Evolutionary conservation across 2,888 invertebrate species (phyloP).

Genomic region (Campoplex nolae): DNA sequence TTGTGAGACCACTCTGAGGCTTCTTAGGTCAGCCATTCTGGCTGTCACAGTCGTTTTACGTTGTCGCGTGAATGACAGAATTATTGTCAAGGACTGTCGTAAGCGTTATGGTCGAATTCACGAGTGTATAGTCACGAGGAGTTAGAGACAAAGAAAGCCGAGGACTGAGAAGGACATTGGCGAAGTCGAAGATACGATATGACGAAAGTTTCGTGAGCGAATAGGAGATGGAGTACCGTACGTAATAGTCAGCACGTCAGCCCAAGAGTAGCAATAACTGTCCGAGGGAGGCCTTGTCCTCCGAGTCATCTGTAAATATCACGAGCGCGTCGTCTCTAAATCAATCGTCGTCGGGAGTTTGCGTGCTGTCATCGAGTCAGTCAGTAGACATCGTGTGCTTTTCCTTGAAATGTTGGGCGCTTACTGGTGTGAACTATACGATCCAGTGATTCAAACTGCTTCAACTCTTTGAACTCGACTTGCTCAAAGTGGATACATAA

Average conservation of each 20-base stretch:
- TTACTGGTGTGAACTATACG: conserved; percentile 27
- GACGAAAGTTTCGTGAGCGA: conserved; percentile 45
- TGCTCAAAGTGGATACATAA: conserved; percentile 23
- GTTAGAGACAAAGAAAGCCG: conserved; percentile 62
- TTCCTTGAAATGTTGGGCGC: conserved; percentile 56
- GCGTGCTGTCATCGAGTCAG: conserved; percentile 50
- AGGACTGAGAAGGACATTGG: conserved; percentile 62
- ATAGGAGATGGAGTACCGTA: conserved; percentile 53
- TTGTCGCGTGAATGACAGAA: conserved; percentile 79
- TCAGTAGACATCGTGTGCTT: conserved; percentile 27
- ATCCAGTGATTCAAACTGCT: conserved; percentile 35
- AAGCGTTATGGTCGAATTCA: conserved; percentile 74
- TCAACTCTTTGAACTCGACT: conserved; percentile 42
- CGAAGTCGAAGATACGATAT: conserved; percentile 44
- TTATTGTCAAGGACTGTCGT: conserved; percentile 79
- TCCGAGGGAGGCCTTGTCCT: conserved; percentile 73
- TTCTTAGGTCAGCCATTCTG: conserved; percentile 71
- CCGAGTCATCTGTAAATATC: conserved; percentile 79
- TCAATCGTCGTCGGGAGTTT: conserved; percentile 77
- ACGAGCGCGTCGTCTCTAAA: conserved; percentile 77
- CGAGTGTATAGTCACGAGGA: conserved; percentile 52
- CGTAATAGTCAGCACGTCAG: conserved; percentile 46
- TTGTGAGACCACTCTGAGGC: not conserved
- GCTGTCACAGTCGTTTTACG: conserved; percentile 76
- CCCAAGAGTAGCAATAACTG: conserved; percentile 77